Evolutionary conservation across 2,113 vertebrate species (phyloP).

Genomic region (Microtus ochrogaster): DNA sequence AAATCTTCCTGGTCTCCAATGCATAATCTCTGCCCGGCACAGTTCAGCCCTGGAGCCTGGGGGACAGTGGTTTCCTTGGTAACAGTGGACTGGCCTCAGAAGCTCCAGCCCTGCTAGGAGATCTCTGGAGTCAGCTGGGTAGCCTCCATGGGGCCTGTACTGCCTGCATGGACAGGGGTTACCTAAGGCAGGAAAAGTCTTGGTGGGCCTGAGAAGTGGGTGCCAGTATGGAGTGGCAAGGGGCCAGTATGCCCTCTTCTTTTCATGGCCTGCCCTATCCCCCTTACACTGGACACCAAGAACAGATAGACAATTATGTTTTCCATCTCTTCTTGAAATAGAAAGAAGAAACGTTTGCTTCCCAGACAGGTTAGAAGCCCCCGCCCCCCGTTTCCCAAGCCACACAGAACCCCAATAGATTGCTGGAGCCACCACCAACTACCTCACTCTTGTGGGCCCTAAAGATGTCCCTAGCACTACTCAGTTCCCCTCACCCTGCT

Average conservation of each 20-base stretch:
- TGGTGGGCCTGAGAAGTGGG: background rate
- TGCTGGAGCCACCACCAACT: background rate
- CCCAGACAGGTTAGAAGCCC: background rate
- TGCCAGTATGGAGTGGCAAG: background rate
- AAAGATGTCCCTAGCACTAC: too few species aligned
- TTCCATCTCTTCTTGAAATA: background rate
- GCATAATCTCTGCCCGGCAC: background rate
- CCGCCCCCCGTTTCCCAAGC: background rate
- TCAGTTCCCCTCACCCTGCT: background rate
- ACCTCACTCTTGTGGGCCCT: background rate
- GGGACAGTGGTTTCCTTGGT: slow-evolving; percentile 29
- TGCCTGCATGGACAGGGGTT: background rate
- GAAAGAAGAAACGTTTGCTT: background rate
- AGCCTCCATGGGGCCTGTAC: background rate
- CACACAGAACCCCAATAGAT: background rate
- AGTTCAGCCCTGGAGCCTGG: background rate
- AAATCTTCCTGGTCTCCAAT: background rate
- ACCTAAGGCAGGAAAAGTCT: background rate
- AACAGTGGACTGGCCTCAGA: background rate
- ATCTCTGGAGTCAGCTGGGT: background rate
- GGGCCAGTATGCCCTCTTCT: background rate
- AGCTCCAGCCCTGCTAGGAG: background rate
- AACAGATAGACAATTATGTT: background rate
- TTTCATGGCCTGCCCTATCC: background rate
- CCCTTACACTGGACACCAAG: background rate